Percentiles rank a stretch among this genome's conserved stretches.
Evolutionary conservation across 2,888 invertebrate genomes (phyloP).

Genomic region (Caenorhabditis sinica): DNA sequence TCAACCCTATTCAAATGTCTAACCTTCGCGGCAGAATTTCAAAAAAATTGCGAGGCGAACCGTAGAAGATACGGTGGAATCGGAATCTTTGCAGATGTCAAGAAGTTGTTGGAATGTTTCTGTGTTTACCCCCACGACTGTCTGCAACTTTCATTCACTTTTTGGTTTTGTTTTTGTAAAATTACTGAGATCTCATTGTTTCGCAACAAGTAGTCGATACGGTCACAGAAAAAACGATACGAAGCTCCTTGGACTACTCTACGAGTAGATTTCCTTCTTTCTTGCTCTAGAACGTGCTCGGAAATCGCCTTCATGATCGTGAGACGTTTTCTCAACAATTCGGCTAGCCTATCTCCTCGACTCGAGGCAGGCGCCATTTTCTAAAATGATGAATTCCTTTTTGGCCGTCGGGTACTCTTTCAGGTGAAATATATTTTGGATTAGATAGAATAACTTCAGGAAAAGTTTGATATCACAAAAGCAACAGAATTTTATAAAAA

Average conservation of each 20-base stretch:
- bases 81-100: background rate
- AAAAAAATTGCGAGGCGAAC: background rate
- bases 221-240: background rate
- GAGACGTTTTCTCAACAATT: background rate
- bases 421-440: too few relatives aligned
- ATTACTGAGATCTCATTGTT: background rate
- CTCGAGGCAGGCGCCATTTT: background rate
- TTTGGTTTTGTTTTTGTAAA: background rate
- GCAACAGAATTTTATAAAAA: too few relatives aligned
- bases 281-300: background rate
- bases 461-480: too few relatives aligned
- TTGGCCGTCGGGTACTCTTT: too few relatives aligned
- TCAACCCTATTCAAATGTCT: background rate
- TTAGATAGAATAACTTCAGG: too few relatives aligned
- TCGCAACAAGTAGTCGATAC: background rate
- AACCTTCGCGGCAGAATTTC: background rate
- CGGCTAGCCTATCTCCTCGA: background rate
- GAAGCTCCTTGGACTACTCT: background rate
- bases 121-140: background rate
- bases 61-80: background rate
- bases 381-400: background rate
- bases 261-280: background rate
- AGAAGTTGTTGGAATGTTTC: background rate
- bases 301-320: background rate
- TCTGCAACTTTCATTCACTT: background rate